phyloP scores from a whole-genome alignment of 2,888 invertebrate genomes.

The Amblyteles armatorius region DNA sequence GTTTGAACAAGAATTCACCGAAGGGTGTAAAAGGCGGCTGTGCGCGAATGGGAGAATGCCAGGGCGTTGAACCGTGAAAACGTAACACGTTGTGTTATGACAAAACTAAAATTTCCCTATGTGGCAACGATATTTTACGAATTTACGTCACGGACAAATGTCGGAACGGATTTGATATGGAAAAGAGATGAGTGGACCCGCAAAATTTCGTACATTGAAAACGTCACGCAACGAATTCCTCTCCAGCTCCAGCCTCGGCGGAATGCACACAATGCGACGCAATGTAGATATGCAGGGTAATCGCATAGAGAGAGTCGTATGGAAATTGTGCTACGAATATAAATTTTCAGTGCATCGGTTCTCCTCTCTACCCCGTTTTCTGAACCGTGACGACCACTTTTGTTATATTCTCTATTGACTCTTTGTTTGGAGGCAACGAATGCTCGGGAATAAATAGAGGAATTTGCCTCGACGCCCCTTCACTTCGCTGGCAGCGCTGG shows the following conservation, averaged over 20 bases:
- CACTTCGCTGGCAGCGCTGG: not conserved
- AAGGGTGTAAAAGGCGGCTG: conserved; percentile 12
- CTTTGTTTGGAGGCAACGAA: conserved; percentile 30
- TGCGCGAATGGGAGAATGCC: conserved; percentile 10
- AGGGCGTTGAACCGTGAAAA: conserved; percentile 3
- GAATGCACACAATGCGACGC: too few relatives aligned
- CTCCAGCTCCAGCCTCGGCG: not conserved
- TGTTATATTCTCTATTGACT: not conserved
- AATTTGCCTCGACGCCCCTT: conserved; percentile 11
- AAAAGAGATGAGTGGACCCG: not conserved
- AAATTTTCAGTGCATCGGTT: conserved; percentile 35
- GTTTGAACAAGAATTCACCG: conserved; percentile 54
- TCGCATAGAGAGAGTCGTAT: not conserved
- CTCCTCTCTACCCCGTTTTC: not conserved
- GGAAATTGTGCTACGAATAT: conserved; percentile 35
- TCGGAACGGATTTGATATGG: not conserved
- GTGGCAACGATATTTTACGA: conserved; percentile 38
- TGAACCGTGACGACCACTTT: too few relatives aligned
- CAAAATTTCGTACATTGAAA: conserved; percentile 37
- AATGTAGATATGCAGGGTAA: too few relatives aligned
- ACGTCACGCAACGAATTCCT: conserved; percentile 44
- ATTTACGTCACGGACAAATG: conserved; percentile 29
- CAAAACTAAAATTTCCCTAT: conserved; percentile 6
- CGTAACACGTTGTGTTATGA: not conserved
- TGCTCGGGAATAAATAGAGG: conserved; percentile 10